phyloP scores from a whole-genome alignment of 2,888 invertebrate genomes.

The Hoplodrina blanda region DNA sequence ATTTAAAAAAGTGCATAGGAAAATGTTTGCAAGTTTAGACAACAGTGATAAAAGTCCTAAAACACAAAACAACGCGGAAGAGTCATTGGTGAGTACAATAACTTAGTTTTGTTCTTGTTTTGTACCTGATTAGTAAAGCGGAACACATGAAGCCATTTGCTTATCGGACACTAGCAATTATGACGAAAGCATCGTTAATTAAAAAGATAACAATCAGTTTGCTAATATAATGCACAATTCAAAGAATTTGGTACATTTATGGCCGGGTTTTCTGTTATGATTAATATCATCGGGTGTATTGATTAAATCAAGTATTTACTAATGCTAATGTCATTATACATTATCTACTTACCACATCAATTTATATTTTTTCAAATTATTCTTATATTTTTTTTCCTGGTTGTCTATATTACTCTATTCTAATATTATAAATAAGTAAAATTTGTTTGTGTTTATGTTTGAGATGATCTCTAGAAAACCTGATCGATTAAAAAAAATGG shows the following conservation, averaged over 20 bases:
- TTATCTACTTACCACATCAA: not conserved
- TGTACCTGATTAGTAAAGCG: slow-evolving; percentile 18
- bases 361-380: not conserved
- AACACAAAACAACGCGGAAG: slow-evolving; percentile 52
- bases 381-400: not conserved
- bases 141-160: slow-evolving; percentile 29
- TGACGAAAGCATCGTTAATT: slow-evolving; percentile 43
- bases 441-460: too few relatives aligned
- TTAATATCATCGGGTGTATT: slow-evolving; percentile 7
- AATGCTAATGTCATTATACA: slow-evolving; percentile 15
- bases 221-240: slow-evolving; percentile 20
- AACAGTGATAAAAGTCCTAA: slow-evolving; percentile 58
- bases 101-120: not conserved
- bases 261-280: slow-evolving; percentile 13
- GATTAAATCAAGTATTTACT: slow-evolving; percentile 7
- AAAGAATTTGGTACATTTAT: slow-evolving; percentile 14
- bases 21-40: slow-evolving; percentile 93
- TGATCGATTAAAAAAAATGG: too few relatives aligned
- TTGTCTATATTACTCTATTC: not conserved
- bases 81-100: slow-evolving; percentile 73
- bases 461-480: too few relatives aligned
- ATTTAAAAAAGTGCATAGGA: slow-evolving; percentile 96
- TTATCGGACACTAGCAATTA: slow-evolving; percentile 42
- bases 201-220: slow-evolving; percentile 31
- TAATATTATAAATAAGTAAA: too few relatives aligned